These are phyloP conservation scores for Thermophis baileyi DNA, from an alignment of 2,113 vertebrate genomes.

Conservation along the genomic window DNA sequence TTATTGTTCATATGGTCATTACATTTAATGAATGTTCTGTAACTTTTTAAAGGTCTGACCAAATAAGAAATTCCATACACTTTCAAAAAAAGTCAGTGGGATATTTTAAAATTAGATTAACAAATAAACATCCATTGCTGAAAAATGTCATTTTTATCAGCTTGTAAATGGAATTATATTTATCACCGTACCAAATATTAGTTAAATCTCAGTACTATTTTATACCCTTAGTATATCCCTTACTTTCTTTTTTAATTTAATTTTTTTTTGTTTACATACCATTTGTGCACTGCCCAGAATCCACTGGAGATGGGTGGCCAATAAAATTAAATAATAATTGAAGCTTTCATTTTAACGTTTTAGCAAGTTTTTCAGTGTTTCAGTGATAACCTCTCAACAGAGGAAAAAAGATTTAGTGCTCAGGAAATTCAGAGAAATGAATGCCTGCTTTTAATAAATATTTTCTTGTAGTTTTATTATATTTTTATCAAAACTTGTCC, in stretches of 20 bases:
- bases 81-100: slow-evolving; percentile 43
- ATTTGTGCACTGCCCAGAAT: not conserved
- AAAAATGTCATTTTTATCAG: not conserved
- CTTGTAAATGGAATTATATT: slow-evolving; percentile 7
- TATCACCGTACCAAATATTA: slow-evolving; percentile 16
- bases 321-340: too few relatives aligned
- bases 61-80: slow-evolving; percentile 58
- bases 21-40: slow-evolving; percentile 42
- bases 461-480: not conserved
- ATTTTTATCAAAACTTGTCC: not conserved
- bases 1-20: slow-evolving; percentile 45
- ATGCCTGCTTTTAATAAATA: not conserved
- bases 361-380: not conserved
- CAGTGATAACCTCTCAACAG: not conserved
- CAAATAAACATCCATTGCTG: slow-evolving; percentile 6
- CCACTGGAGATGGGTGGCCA: not conserved
- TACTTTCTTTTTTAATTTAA: slow-evolving; percentile 3
- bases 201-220: not conserved
- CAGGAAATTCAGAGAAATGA: not conserved
- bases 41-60: slow-evolving; percentile 58
- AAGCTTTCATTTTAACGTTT: not conserved
- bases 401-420: not conserved
- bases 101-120: slow-evolving; percentile 35
- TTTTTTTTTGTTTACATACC: not conserved
- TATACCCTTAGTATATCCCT: not conserved